Conservation (phyloP, 2,113 vertebrate species). For the Semicossyphus pulcher region DNA sequence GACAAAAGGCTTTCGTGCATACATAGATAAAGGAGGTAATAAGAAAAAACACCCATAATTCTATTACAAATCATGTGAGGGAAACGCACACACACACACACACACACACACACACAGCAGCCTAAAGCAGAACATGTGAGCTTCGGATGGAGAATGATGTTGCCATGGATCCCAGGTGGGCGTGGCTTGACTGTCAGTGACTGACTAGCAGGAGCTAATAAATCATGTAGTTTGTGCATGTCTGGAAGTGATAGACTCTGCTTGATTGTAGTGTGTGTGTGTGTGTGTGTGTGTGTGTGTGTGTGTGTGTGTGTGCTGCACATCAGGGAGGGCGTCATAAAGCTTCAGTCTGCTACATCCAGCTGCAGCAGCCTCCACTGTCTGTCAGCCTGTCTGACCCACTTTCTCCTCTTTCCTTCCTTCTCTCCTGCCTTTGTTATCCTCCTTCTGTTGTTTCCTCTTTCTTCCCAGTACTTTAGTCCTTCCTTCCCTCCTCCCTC, state of each 20-base stretch:
- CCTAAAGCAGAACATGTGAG: constrained; percentile 37
- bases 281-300: constrained; percentile 36
- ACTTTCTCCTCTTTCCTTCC: constrained; percentile 61
- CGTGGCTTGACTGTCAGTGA: constrained; percentile 45
- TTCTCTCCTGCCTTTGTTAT: constrained; percentile 30
- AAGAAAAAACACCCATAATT: constrained; percentile 1
- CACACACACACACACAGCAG: constrained; percentile 9
- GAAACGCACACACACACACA: constrained; percentile 7
- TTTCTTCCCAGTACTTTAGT: not conserved
- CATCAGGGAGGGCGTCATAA: constrained; percentile 53
- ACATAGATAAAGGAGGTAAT: not conserved
- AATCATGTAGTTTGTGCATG: constrained; percentile 71
- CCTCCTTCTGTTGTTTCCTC: constrained; percentile 24
- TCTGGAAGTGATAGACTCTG: constrained; percentile 40
- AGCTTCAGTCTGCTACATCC: constrained; percentile 58
- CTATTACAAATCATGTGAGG: not conserved
- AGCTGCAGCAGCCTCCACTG: constrained; percentile 62
- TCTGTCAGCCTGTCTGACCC: constrained; percentile 73
- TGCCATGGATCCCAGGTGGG: constrained; percentile 68
- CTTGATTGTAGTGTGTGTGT: constrained; percentile 16
- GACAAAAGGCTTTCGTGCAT: constrained; percentile 1
- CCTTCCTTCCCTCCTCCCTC: constrained; percentile 4
- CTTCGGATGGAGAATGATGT: constrained; percentile 61
- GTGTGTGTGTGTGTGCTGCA: constrained; percentile 24
- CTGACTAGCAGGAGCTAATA: constrained; percentile 66